Evolutionary conservation across 1,140 invertebrate genomes (phyloP).

Genomic region (Scylla paramamosain): DNA sequence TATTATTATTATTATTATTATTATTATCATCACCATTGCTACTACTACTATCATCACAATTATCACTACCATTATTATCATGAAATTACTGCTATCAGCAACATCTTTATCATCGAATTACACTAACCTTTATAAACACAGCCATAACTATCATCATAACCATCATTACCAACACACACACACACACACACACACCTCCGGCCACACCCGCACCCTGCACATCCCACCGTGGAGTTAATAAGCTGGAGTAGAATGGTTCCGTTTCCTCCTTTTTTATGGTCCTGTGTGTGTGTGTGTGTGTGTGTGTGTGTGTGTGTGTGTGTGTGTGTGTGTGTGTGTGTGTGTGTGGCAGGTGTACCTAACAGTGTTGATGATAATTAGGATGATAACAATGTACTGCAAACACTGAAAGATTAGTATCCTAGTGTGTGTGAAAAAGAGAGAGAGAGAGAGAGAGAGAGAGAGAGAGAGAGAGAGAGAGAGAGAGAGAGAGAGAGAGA

Average conservation of each 20-base stretch:
- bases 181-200: background rate
- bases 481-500: too few relatives aligned
- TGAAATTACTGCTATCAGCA: background rate
- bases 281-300: too few relatives aligned
- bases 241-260: background rate
- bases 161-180: background rate
- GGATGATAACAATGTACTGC: too few relatives aligned
- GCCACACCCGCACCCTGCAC: background rate
- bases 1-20: background rate
- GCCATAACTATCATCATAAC: background rate
- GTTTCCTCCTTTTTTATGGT: background rate
- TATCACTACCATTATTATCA: slow-evolving; percentile 7
- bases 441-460: too few relatives aligned
- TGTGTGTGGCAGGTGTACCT: too few relatives aligned
- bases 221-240: background rate
- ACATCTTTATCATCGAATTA: background rate
- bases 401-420: too few relatives aligned
- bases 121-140: background rate
- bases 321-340: too few relatives aligned
- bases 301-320: too few relatives aligned
- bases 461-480: too few relatives aligned
- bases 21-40: background rate
- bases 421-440: too few relatives aligned
- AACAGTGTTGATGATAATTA: too few relatives aligned
- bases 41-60: background rate